Evolutionary conservation across 2,113 vertebrate genomes (phyloP), one percentile per base, ranked within the genome.

Genomic region (Corvus hawaiiensis): DNA sequence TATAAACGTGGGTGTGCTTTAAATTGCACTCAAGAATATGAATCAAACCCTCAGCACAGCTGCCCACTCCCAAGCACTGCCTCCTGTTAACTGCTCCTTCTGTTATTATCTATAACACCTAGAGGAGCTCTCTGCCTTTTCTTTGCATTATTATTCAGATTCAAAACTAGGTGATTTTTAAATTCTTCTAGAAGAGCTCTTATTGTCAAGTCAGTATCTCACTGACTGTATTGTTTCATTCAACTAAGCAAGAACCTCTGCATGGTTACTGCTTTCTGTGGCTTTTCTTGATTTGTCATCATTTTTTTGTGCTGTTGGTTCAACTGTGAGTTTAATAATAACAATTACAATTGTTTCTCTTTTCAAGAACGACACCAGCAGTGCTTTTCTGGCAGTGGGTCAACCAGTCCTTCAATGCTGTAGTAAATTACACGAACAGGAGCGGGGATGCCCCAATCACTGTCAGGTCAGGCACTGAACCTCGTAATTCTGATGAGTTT

Each of bases 381-480:
- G 99, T 99, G 82, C 80, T 99, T 49, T 98, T 99, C 97, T 99
- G 99, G 99, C 99, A 99, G 94, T 99, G 99, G 99, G 98, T 99
- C 95, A 99, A 99, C 97, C 99, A 99, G 98, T 99, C 99, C 84
- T 99, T 99, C 97, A 99, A 99, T 20, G 99, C 99, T 20, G 97
- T 99, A 74, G 99, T 99, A 20, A 99, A 99, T 44, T 99, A 99
- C 89, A 99, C 99, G 5, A 99, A 99, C 97, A 97, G 99, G 83
- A 99, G 99, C 1, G 99, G 99, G 14, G 99, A 99, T 6, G 99
- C 99, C 28, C 99, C 99, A 3, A 98, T 99, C 93, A 98, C 98
- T 69, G 98, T 99, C 69, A 98, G 98, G 99, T 99, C 97, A 97
- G 98, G 48, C 95, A 48, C 41, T 43, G 18, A 93, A 62, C 30